Evolutionary conservation across 1,140 invertebrate species (phyloP).

Genomic region (Orchesella cincta): DNA sequence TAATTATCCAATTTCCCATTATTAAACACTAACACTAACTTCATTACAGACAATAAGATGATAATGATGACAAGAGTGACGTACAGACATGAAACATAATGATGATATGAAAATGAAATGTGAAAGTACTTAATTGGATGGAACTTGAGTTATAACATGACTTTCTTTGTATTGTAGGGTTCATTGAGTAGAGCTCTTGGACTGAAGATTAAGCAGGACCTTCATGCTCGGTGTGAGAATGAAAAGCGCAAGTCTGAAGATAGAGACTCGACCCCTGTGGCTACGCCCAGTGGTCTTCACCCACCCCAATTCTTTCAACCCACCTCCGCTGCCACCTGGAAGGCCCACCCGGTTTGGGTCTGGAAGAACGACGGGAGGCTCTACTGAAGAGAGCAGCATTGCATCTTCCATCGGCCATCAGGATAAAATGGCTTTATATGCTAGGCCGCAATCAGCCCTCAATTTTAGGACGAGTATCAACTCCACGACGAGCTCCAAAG

Average conservation of each 20-base stretch:
- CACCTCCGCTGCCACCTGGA: slow-evolving; percentile 60
- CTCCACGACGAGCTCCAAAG: slow-evolving; percentile 30
- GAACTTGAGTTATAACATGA: too few relatives aligned
- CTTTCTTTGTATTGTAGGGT: slow-evolving; percentile 60
- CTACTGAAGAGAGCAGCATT: slow-evolving; percentile 9
- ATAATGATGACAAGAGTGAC: too few relatives aligned
- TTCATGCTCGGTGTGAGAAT: slow-evolving; percentile 50
- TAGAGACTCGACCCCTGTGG: slow-evolving; percentile 33
- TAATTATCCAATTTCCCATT: too few relatives aligned
- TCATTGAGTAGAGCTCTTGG: slow-evolving; percentile 75
- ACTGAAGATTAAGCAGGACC: slow-evolving; percentile 63
- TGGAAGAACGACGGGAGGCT: slow-evolving; percentile 56
- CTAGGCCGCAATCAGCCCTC: slow-evolving; percentile 37
- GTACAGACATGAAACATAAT: too few relatives aligned
- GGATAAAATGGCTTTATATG: slow-evolving; percentile 5
- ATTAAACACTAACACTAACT: too few relatives aligned
- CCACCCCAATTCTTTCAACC: slow-evolving; percentile 61
- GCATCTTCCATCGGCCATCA: background rate
- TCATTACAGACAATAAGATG: too few relatives aligned
- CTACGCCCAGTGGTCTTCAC: slow-evolving; percentile 51
- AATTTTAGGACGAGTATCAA: background rate
- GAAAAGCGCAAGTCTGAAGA: slow-evolving; percentile 41
- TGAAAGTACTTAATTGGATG: too few relatives aligned
- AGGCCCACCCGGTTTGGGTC: slow-evolving; percentile 61
- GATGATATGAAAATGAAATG: too few relatives aligned